Base-by-base conservation (phyloP, 30 jellyfish, hydroid and myxozoan species). In the Chrysaora quinquecirrha region DNA sequence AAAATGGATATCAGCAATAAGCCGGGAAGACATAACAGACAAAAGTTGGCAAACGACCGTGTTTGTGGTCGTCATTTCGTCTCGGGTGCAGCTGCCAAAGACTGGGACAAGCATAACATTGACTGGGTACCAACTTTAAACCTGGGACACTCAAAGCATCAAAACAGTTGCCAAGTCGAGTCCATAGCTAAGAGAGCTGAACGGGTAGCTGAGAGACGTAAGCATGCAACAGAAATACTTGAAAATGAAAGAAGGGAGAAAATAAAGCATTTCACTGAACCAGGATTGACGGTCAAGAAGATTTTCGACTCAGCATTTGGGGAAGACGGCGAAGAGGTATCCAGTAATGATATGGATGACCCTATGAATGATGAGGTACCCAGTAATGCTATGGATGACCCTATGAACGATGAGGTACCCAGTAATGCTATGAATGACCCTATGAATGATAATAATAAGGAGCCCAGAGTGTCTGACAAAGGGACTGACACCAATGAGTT, bases 51-150 rank as follows among this genome's bases (percentile, higher is more conserved):
- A 64, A 43, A 48, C 48, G 83, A 43, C 61, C 90, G 84, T 24
- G 90, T 80, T 46, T 80, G 89, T 68, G 73, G 83, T 29, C 75
- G 21, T 64, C 90, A 64, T 47, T 80, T 80, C 50, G 90, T 64
- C 33, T 80, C 84, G 74, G 83, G 83, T 28, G 70, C 78, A 33
- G 83, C 90, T 22, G 90, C 84, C 38, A 64, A 65, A n/a, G n/a
- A n/a, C n/a, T n/a, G n/a, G n/a, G n/a, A n/a, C n/a, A n/a, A n/a
- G n/a, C n/a, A n/a, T n/a, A n/a, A n/a, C n/a, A n/a, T n/a, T n/a
- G n/a, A n/a, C n/a, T n/a, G n/a, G n/a, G n/a, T n/a, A n/a, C n/a
- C 90, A 64, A 63, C 90, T 11, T 29, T 80, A 43, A 46, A 64
- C 50, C 84, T 80, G 46, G 90, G 90, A 27, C 75, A 80, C 78